A percentile compares a stretch with the other conserved stretches of the same genome.
phyloP scores from a whole-genome alignment of 2,797 vertebrate genomes.

The Steatocranus sp. region DNA sequence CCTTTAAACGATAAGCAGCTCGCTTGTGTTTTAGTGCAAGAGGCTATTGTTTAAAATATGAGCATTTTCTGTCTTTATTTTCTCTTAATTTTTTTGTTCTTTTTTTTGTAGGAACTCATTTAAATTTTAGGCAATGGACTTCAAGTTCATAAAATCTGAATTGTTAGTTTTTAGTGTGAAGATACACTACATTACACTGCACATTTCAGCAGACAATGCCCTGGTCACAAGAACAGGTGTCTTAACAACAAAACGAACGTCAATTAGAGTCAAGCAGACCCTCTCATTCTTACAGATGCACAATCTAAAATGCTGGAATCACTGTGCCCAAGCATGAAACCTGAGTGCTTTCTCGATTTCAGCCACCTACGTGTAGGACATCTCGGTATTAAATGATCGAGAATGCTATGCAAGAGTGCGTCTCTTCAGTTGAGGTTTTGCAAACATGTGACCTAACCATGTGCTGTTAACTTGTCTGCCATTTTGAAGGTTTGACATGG shows the following conservation, averaged over 20 bases:
- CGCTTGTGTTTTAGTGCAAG: neutral
- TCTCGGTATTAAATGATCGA: neutral
- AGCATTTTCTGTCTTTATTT: neutral
- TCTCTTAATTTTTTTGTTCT: neutral
- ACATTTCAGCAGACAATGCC: neutral
- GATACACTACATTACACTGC: neutral
- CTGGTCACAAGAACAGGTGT: neutral
- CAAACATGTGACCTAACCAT: neutral
- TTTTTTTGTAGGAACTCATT: neutral
- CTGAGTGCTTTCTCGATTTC: accelerated
- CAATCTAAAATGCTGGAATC: neutral
- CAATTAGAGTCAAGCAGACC: neutral
- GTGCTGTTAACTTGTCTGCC: neutral
- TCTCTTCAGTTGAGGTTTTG: neutral
- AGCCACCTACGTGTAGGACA: neutral
- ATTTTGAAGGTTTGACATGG: neutral
- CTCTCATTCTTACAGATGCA: neutral
- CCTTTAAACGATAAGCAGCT: neutral
- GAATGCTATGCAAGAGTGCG: neutral
- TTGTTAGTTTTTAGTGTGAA: neutral
- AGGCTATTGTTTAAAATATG: neutral
- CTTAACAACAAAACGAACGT: neutral
- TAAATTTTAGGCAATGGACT: neutral
- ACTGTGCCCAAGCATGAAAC: neutral
- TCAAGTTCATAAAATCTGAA: neutral